Percentiles rank a stretch among this genome's conserved stretches.
phyloP scores from a whole-genome alignment of 2,888 invertebrate species.

The Gymnosoma rotundatum region DNA sequence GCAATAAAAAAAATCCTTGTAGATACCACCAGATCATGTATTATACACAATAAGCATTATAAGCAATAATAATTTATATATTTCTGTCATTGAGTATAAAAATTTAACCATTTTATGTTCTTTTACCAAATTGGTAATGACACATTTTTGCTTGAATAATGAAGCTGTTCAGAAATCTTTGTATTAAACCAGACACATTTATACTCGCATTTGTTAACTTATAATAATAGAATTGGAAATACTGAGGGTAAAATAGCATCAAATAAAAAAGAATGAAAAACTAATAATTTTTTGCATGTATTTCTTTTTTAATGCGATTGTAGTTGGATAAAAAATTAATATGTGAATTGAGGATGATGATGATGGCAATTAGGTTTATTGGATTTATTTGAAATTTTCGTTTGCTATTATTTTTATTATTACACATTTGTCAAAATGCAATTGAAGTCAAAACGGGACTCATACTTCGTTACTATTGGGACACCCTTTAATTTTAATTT shows the following conservation, averaged over 20 bases:
- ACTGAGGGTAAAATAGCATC: neutral
- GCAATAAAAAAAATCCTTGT: no score
- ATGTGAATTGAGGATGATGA: conserved; percentile 33
- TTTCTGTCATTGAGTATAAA: conserved; percentile 42
- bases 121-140: conserved; percentile 63
- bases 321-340: conserved; percentile 27
- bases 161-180: conserved; percentile 36
- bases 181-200: neutral
- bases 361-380: conserved; percentile 34
- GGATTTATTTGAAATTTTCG: neutral
- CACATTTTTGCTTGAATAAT: conserved; percentile 61
- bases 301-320: conserved; percentile 32
- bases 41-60: neutral
- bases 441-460: no score
- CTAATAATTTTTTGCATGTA: neutral
- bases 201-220: neutral
- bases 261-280: neutral
- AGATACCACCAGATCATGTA: neutral
- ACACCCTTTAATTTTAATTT: no score
- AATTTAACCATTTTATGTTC: conserved; percentile 58
- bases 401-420: neutral
- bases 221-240: neutral
- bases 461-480: no score
- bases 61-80: conserved; percentile 55
- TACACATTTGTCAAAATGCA: no score